Base-by-base conservation (phyloP, 2,888 invertebrate species). In the Xestia rhomboidea region DNA sequence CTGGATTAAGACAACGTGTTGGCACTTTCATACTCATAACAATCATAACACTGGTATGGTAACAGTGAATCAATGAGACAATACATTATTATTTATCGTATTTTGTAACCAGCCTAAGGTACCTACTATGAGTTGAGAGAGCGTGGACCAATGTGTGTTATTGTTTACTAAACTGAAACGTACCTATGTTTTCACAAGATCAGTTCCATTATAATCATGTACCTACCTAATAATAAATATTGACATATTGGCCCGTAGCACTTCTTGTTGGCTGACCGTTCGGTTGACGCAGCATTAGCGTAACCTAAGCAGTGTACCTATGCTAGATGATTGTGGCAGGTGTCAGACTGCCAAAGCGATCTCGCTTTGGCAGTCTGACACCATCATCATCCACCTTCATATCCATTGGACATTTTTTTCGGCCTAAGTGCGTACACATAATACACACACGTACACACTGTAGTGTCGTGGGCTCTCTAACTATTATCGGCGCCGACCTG, bases 51-150 rank as follows among this genome's bases (percentile, higher is more conserved):
- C 63, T 66, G 13, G 41, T 49, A 49, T 66, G 13, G 41, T 49
- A 49, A 68, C 49, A 71, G 51, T 63, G 5, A 51, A 62, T 46
- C 66, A 62, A 27, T 78, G 60, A 62, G 0, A 67, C 11, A 68
- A 46, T 60, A 24, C 27, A 27, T 62, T 7, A 27, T 62, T 7
- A 18, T 27, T 74, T 10, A 21, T 46, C 34, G n/a, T 62, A 30
- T 76, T 76, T 75, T 62, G 44, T 76, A 27, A 34, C 7, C 7
- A 54, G 30, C 30, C 18, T 10, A 11, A 54, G 18, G 13, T 44
- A n/a, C n/a, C 8, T 67, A 67, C 30, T 68, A 24, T 5, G 18
- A 57, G 44, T 66, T 46, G 13, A 30, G 15, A 51, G n/a, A 21
- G 18, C 24, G 38, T 27, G 24, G n/a, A 18, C 21, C 18, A 34